phyloP scores from a whole-genome alignment of 1,140 invertebrate species.

The Zaprionus ghesquierei region DNA sequence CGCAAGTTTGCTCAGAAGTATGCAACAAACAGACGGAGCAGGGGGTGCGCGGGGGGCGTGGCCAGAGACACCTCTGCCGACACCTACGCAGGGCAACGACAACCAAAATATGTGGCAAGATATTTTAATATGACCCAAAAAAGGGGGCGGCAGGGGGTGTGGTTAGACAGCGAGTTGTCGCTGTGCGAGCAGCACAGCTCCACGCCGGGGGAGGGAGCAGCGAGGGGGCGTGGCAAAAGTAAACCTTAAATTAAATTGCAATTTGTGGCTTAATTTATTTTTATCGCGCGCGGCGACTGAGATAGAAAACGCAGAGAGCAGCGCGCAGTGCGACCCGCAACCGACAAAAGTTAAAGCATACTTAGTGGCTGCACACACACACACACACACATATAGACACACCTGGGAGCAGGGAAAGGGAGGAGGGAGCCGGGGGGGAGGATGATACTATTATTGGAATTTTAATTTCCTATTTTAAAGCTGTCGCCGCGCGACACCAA shows the following conservation, averaged over 20 bases:
- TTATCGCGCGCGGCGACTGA: conserved; percentile 54
- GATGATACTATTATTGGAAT: conserved; percentile 73
- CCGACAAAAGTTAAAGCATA: conserved; percentile 47
- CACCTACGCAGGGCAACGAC: conserved; percentile 43
- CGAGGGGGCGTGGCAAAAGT: conserved; percentile 36
- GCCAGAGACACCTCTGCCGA: conserved; percentile 9
- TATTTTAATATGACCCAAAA: conserved; percentile 75
- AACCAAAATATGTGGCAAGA: conserved; percentile 75
- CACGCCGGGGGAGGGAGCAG: not conserved
- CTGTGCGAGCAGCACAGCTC: not conserved
- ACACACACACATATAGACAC: conserved; percentile 25
- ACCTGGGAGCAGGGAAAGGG: not conserved
- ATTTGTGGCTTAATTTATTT: conserved; percentile 82
- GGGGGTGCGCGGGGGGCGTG: not conserved
- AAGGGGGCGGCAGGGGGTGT: not conserved
- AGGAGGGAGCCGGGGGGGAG: not conserved
- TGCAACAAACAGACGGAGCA: conserved; percentile 23
- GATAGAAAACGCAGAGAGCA: conserved; percentile 16
- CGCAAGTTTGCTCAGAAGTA: conserved; percentile 27
- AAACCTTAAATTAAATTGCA: conserved; percentile 82
- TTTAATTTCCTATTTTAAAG: conserved; percentile 80
- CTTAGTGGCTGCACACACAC: conserved; percentile 56
- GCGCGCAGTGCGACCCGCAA: conserved; percentile 5
- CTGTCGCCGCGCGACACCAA: conserved; percentile 35
- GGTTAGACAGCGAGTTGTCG: conserved; percentile 1